Base-by-base conservation (phyloP, 2,113 vertebrate genomes). In the Anolis carolinensis region DNA sequence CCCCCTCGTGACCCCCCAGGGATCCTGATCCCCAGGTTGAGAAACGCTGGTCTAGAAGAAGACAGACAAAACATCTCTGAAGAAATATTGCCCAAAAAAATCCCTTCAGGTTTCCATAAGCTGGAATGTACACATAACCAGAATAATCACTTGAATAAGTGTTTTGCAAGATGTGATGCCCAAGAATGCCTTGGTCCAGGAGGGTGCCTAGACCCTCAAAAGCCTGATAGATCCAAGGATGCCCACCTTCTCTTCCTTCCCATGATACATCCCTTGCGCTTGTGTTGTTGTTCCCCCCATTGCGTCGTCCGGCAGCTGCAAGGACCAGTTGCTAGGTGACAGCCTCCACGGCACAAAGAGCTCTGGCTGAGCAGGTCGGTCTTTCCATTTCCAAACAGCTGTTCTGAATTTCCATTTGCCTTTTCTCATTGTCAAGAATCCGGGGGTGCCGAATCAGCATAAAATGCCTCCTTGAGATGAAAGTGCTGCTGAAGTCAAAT, bases 301-400 rank as follows among this genome's bases (percentile, higher is more conserved):
- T 68, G 91, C 90, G 86, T 74, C 89, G 79, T 59, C 93, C 95
- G 96, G 97, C 97, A 97, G 98, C 97, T 99, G 97, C 97, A 92
- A 92, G 95, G 95, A 92, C 95, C 91, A 94, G 98, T 99, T 99
- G 98, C 98, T 98, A 98, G 97, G 98, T 96, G 96, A 99, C 97
- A 91, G 94, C 95, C 96, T 97, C 97, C 90, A 94, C 94, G 96
- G 97, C 96, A 98, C 97, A 98, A 98, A 98, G 97, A 97, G 96
- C 96, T 96, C 97, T 96, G 97, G 97, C 97, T 97, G 97, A 97
- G 96, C 96, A 96, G 97, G 97, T 97, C 94, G 86, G 94, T 96
- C 95, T 96, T 97, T 97, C 95, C 94, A 87, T 95, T 96, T 94
- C 90, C 94, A 95, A 96, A 96, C 96, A 96, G 95, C 96, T 96